Evolutionary conservation across 2,797 vertebrate genomes (phyloP).

Genomic region (Astyanax mexicanus): DNA sequence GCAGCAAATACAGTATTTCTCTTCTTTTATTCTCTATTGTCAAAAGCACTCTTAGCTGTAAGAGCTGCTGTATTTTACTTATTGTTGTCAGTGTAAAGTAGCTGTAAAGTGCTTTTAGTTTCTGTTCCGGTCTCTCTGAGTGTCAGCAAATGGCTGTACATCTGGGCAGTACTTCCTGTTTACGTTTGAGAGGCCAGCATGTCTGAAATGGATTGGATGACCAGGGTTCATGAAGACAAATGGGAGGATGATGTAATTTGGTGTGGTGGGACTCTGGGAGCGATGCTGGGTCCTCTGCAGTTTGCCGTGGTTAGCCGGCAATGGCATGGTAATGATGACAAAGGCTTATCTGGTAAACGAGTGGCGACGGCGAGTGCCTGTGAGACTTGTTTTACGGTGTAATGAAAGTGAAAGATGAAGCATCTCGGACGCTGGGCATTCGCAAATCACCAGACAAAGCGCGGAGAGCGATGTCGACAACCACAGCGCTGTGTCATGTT

Average conservation of each 20-base stretch:
- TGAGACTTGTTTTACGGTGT: slow-evolving; percentile 73
- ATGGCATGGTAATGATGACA: slow-evolving; percentile 79
- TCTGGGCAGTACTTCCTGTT: slow-evolving; percentile 49
- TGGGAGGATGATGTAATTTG: slow-evolving; percentile 73
- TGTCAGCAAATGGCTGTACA: slow-evolving; percentile 20
- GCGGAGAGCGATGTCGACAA: slow-evolving; percentile 60
- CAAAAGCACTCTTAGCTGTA: background rate
- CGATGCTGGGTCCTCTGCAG: slow-evolving; percentile 59
- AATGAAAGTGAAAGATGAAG: slow-evolving; percentile 81
- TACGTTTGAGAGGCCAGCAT: slow-evolving; percentile 54
- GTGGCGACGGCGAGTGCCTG: slow-evolving; percentile 64
- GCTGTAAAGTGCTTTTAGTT: slow-evolving; percentile 11
- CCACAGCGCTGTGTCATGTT: slow-evolving; percentile 65
- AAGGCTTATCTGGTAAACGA: slow-evolving; percentile 73
- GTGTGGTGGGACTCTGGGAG: slow-evolving; percentile 57
- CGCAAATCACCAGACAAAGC: slow-evolving; percentile 71
- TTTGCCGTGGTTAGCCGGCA: slow-evolving; percentile 67
- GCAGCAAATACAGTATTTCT: too few species aligned
- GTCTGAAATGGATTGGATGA: slow-evolving; percentile 64
- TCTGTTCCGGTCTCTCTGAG: background rate
- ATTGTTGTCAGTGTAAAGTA: slow-evolving; percentile 26
- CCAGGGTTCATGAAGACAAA: slow-evolving; percentile 73
- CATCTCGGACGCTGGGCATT: slow-evolving; percentile 65
- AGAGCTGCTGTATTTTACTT: slow-evolving; percentile 24
- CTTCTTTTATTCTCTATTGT: too few species aligned